phyloP scores from a whole-genome alignment of 2,113 vertebrate species.

The Laticauda colubrina region DNA sequence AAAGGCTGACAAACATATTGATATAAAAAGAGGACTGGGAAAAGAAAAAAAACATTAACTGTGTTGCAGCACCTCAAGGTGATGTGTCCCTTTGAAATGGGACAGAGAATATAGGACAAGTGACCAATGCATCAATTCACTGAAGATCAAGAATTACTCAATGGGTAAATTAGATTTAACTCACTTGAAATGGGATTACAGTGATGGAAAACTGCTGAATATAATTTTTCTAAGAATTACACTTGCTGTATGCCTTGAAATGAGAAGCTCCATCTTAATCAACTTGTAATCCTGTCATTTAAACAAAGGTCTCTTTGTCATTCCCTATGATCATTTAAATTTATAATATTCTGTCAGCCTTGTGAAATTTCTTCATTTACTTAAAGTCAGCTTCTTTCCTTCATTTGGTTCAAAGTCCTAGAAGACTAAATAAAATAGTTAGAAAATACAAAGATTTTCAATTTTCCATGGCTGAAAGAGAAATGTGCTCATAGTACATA shows the following conservation, averaged over 20 bases:
- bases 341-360: slow-evolving; percentile 49
- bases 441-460: slow-evolving; percentile 36
- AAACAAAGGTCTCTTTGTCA: slow-evolving; percentile 55
- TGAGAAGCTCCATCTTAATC: slow-evolving; percentile 70
- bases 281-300: slow-evolving; percentile 59
- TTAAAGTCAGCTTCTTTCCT: slow-evolving; percentile 13
- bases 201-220: slow-evolving; percentile 69
- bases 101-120: slow-evolving; percentile 23
- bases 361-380: slow-evolving; percentile 35
- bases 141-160: slow-evolving; percentile 62
- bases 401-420: slow-evolving; percentile 41
- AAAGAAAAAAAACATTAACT: slow-evolving; percentile 7
- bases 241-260: slow-evolving; percentile 59
- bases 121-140: slow-evolving; percentile 26
- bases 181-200: slow-evolving; percentile 72
- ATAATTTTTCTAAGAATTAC: slow-evolving; percentile 65
- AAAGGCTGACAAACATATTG: not conserved
- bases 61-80: slow-evolving; percentile 8
- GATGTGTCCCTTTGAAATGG: slow-evolving; percentile 34
- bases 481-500: not conserved
- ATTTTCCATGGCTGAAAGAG: slow-evolving; percentile 40
- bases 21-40: slow-evolving; percentile 13
- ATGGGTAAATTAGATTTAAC: slow-evolving; percentile 70
- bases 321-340: slow-evolving; percentile 65
- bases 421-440: slow-evolving; percentile 33